Evolutionary conservation across 2,113 vertebrate species (phyloP).

Genomic region (Mormoops blainvillei): DNA sequence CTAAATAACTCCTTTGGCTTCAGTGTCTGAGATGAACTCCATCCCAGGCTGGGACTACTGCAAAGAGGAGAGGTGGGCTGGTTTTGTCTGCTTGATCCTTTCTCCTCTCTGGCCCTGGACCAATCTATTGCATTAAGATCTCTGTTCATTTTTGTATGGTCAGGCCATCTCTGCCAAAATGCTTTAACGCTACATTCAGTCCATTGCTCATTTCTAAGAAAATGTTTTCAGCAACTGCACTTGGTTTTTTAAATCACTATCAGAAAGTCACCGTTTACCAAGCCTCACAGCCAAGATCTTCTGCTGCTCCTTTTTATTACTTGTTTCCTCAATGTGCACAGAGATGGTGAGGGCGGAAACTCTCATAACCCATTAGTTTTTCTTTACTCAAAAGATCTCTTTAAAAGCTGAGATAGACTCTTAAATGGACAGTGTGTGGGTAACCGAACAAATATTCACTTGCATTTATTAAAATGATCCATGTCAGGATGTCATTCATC

Average conservation of each 20-base stretch:
- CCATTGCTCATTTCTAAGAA: background rate
- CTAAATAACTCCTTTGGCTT: slow-evolving; percentile 32
- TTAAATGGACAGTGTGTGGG: background rate
- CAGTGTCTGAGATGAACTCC: background rate
- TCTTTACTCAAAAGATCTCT: background rate
- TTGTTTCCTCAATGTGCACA: background rate
- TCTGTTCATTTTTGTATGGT: background rate
- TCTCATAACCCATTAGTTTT: background rate
- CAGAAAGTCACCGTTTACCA: background rate
- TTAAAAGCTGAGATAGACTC: background rate
- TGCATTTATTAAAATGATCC: background rate
- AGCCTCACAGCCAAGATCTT: background rate
- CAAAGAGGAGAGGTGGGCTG: background rate
- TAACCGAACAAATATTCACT: background rate
- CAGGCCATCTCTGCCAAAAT: background rate
- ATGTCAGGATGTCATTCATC: background rate
- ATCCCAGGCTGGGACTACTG: background rate
- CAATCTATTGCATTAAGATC: background rate
- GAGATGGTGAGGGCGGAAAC: background rate
- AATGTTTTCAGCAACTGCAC: background rate
- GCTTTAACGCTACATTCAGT: background rate
- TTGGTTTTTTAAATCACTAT: background rate
- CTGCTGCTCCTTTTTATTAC: background rate
- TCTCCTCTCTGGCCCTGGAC: background rate
- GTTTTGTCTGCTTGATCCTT: background rate